These are phyloP conservation scores for Drosophila persimilis DNA, from an alignment of 1,140 invertebrate genomes.

Conservation along the genomic window DNA sequence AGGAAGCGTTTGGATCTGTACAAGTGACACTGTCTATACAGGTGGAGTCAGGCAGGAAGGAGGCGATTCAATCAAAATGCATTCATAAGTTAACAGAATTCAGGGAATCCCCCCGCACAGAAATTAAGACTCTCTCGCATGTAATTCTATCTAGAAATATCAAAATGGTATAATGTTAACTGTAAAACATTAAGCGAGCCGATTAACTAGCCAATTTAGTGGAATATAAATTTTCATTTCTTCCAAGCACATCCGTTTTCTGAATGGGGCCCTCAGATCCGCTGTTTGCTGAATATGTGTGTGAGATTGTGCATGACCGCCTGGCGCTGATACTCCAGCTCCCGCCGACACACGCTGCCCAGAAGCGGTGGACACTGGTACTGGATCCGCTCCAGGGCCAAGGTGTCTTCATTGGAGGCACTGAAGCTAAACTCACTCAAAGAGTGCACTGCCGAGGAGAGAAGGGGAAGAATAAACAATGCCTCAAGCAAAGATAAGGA, in stretches of 20 bases:
- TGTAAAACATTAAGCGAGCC: conserved; percentile 26
- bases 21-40: conserved; percentile 27
- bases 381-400: conserved; percentile 85
- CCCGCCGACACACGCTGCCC: conserved; percentile 84
- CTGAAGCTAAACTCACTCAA: conserved; percentile 85
- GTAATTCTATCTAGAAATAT: conserved; percentile 12
- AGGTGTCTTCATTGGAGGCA: conserved; percentile 83
- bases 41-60: conserved; percentile 2
- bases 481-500: not conserved
- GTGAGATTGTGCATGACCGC: conserved; percentile 86
- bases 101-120: conserved; percentile 10
- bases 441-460: conserved; percentile 84
- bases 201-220: conserved; percentile 63
- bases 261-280: conserved; percentile 1
- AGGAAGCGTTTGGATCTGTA: conserved; percentile 63
- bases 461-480: not conserved
- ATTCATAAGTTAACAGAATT: conserved; percentile 35
- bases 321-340: conserved; percentile 86
- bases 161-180: conserved; percentile 35
- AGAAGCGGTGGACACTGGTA: conserved; percentile 87
- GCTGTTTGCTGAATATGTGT: conserved; percentile 82
- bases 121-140: conserved; percentile 20
- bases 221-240: conserved; percentile 20
- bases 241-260: conserved; percentile 4
- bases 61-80: conserved; percentile 25